Evolutionary conservation across 2,797 vertebrate species (phyloP).

Genomic region (Anguilla megastoma): DNA sequence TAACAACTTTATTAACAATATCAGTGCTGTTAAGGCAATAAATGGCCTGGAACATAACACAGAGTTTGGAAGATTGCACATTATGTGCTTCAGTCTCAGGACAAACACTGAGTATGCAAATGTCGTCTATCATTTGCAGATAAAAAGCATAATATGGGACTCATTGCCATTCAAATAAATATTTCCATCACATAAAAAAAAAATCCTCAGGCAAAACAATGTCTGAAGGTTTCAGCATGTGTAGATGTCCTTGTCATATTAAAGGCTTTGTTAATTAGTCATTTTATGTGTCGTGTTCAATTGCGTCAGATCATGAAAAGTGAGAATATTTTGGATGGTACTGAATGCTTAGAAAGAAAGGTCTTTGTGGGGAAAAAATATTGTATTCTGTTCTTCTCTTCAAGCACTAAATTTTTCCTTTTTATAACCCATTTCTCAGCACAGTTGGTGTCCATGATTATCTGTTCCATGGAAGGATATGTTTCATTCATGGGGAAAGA

Average conservation of each 20-base stretch:
- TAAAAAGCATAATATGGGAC: not conserved
- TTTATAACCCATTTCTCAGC: not conserved
- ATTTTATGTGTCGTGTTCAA: slow-evolving; percentile 20
- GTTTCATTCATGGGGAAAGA: not conserved
- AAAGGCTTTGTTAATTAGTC: not conserved
- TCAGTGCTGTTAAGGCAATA: not conserved
- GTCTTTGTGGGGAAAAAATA: slow-evolving; percentile 30
- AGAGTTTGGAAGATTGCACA: not conserved
- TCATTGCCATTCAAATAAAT: not conserved
- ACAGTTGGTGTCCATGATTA: slow-evolving; percentile 11
- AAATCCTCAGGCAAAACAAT: not conserved
- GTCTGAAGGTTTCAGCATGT: not conserved
- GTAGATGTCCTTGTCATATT: slow-evolving; percentile 25
- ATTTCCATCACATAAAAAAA: not conserved
- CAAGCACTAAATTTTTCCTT: slow-evolving; percentile 27
- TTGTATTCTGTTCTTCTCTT: slow-evolving; percentile 35
- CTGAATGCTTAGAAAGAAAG: slow-evolving; percentile 26
- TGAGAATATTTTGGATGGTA: slow-evolving; percentile 25
- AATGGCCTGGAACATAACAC: not conserved
- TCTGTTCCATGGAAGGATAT: not conserved
- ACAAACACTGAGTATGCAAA: not conserved
- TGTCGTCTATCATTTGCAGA: not conserved
- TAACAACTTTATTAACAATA: not conserved
- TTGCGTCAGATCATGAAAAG: slow-evolving; percentile 39
- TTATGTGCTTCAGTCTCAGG: not conserved